Percentiles rank a stretch among this genome's conserved stretches.
Conservation (phyloP, 2,113 vertebrate genomes). For the Ptyas mucosa region DNA sequence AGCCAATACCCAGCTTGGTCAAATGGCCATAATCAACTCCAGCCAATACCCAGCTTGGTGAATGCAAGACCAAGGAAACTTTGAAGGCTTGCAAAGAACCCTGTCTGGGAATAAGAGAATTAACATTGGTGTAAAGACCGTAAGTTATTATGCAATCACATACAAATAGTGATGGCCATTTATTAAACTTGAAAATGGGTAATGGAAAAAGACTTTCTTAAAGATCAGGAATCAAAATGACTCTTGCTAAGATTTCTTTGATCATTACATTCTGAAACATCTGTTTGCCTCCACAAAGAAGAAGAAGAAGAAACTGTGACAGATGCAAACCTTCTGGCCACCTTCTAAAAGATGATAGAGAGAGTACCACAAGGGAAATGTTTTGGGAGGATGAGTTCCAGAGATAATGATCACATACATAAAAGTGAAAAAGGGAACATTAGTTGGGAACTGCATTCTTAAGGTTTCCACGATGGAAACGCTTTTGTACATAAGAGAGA, state of each 20-base stretch:
- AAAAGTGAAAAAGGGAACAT: background rate
- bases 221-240: background rate
- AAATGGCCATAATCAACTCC: too few species aligned
- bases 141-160: background rate
- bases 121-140: background rate
- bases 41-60: background rate
- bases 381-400: background rate
- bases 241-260: background rate
- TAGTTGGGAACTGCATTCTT: background rate
- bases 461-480: background rate
- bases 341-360: background rate
- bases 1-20: background rate
- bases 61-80: background rate
- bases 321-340: background rate
- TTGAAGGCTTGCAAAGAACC: background rate
- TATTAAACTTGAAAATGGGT: background rate
- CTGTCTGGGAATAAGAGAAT: background rate
- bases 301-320: background rate
- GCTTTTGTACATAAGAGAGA: background rate
- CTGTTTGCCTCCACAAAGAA: background rate
- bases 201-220: background rate
- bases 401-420: background rate
- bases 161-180: background rate
- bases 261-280: background rate
- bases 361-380: background rate